Conservation (phyloP, 2,797 vertebrate species). For the Sphenodon punctatus region DNA sequence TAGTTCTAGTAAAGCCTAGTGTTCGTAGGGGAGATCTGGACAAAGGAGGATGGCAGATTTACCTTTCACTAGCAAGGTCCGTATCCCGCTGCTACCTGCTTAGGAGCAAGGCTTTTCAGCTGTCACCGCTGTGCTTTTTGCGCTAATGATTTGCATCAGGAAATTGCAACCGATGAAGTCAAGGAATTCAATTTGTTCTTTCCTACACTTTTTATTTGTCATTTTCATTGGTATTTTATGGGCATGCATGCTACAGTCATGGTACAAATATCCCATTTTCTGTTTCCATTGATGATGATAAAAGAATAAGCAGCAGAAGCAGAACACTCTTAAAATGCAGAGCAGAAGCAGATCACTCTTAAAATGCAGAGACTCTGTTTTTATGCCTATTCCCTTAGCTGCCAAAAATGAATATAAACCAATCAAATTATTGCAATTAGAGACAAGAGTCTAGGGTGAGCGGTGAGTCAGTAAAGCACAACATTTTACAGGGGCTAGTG, state of each 20-base stretch:
- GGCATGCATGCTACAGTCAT: conserved; percentile 27
- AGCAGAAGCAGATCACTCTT: too few relatives aligned
- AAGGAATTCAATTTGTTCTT: conserved; percentile 51
- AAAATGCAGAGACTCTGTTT: conserved; percentile 49
- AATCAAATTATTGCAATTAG: conserved; percentile 34
- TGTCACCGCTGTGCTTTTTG: background rate
- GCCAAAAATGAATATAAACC: conserved; percentile 48
- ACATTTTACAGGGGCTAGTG: too few relatives aligned
- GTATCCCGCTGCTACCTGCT: rapidly evolving
- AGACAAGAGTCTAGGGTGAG: too few relatives aligned
- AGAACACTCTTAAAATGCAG: too few relatives aligned
- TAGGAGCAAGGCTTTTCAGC: background rate
- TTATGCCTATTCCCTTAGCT: conserved; percentile 51
- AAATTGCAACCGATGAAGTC: conserved; percentile 31
- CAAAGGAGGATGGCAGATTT: conserved; percentile 4
- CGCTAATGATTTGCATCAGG: conserved; percentile 15
- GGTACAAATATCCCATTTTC: conserved; percentile 47
- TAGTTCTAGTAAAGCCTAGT: background rate
- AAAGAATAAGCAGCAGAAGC: conserved; percentile 47
- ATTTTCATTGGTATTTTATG: conserved; percentile 23
- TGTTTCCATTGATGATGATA: conserved; percentile 49
- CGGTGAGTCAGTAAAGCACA: too few relatives aligned
- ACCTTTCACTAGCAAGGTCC: background rate
- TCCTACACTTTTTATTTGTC: background rate
- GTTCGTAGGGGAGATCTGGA: background rate